Evolutionary conservation across 2,113 vertebrate species (phyloP).

Genomic region (Callipepla californica): DNA sequence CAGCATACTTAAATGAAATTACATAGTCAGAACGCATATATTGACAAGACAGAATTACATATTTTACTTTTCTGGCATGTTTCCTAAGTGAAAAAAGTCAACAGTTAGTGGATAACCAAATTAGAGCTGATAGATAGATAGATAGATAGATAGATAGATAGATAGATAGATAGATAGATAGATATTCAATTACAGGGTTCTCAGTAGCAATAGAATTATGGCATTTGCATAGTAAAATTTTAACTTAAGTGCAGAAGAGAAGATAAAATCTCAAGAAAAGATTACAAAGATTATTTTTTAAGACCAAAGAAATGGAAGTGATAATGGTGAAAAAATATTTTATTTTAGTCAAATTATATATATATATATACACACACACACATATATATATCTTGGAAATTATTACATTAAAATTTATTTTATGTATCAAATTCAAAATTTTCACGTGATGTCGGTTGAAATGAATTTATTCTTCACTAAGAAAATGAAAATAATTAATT

Average conservation of each 20-base stretch:
- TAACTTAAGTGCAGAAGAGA: background rate
- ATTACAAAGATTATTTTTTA: background rate
- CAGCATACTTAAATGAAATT: background rate
- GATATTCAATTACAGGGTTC: background rate
- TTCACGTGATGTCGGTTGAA: background rate
- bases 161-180: background rate
- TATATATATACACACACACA: background rate
- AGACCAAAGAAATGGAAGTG: background rate
- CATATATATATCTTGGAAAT: background rate
- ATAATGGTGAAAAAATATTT: background rate
- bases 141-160: no score
- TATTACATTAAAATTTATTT: background rate
- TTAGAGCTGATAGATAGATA: background rate
- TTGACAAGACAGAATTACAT: background rate
- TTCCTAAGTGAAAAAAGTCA: background rate
- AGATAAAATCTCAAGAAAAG: background rate
- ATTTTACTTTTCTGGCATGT: background rate
- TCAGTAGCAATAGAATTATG: background rate
- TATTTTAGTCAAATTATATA: background rate
- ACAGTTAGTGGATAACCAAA: background rate
- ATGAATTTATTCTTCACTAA: background rate
- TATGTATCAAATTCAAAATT: background rate
- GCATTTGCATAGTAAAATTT: background rate
- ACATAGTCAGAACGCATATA: accelerated
- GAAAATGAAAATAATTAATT: background rate